These are phyloP conservation scores for Neoaliturus tenellus DNA, from an alignment of 2,888 invertebrate genomes.

Conservation along the genomic window DNA sequence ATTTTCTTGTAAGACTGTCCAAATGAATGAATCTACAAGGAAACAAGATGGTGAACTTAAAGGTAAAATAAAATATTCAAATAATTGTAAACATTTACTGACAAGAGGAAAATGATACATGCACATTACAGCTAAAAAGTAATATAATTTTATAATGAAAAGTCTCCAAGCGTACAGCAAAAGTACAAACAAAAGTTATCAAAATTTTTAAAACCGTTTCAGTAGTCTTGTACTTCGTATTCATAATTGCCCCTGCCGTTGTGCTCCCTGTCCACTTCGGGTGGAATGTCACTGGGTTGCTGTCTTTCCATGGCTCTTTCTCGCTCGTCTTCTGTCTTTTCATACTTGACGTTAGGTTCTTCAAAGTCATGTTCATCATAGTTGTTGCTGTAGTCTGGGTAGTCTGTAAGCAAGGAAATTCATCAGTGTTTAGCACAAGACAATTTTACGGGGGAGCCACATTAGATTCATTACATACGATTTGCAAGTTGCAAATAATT, in stretches of 20 bases:
- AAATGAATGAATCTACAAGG: too few relatives aligned
- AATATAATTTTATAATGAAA: neutral
- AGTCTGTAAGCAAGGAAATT: slow-evolving; percentile 75
- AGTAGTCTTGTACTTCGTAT: slow-evolving; percentile 57
- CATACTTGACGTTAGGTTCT: slow-evolving; percentile 62
- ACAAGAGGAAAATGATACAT: neutral
- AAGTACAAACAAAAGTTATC: neutral
- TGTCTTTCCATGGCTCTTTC: slow-evolving; percentile 52
- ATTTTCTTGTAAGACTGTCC: too few relatives aligned
- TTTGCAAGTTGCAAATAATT: too few relatives aligned
- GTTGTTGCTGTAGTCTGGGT: slow-evolving; percentile 82
- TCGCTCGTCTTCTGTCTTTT: slow-evolving; percentile 61
- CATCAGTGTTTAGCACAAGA: too few relatives aligned
- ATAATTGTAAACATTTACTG: slow-evolving; percentile 14
- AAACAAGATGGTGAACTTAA: neutral
- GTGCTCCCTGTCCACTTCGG: slow-evolving; percentile 16
- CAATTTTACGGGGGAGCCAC: too few relatives aligned
- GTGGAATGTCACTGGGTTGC: neutral
- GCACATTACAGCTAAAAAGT: neutral
- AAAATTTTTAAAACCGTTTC: slow-evolving; percentile 9
- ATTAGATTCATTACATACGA: too few relatives aligned
- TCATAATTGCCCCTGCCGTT: slow-evolving; percentile 58
- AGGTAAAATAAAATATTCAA: neutral
- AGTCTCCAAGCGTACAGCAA: neutral
- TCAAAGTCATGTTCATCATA: slow-evolving; percentile 76